These are phyloP conservation scores for rabbit (Oryctolagus cuniculus) DNA, from an alignment of 2,113 vertebrate genomes.

Conservation along the genomic window DNA sequence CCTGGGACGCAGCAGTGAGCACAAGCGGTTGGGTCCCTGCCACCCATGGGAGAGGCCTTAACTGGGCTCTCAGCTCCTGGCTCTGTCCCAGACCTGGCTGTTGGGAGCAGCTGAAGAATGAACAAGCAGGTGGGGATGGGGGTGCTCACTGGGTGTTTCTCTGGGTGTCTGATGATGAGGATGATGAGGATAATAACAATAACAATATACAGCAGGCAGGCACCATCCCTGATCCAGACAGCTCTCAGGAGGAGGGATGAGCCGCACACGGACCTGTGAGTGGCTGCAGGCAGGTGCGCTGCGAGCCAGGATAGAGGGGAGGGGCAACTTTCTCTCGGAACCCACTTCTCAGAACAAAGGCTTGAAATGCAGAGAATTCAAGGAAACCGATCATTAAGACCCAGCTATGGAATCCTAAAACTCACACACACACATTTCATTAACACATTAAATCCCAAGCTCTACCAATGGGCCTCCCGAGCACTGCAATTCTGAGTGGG, in stretches of 20 bases:
- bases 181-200: no score
- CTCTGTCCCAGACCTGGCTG: no score
- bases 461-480: not conserved
- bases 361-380: not conserved
- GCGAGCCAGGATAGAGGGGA: rapidly evolving
- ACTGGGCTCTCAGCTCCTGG: no score
- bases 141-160: no score
- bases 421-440: not conserved
- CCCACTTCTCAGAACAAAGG: not conserved
- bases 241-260: not conserved
- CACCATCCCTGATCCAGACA: rapidly evolving
- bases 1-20: no score
- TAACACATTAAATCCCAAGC: not conserved
- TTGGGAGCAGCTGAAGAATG: no score
- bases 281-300: not conserved
- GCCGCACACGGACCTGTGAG: rapidly evolving
- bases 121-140: no score
- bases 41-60: no score
- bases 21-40: no score
- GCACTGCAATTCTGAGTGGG: not conserved
- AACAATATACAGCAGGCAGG: no score
- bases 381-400: not conserved
- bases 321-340: not conserved
- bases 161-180: no score
- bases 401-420: not conserved